Conservation (phyloP, 2,113 vertebrate species). For the Cairina moschata region DNA sequence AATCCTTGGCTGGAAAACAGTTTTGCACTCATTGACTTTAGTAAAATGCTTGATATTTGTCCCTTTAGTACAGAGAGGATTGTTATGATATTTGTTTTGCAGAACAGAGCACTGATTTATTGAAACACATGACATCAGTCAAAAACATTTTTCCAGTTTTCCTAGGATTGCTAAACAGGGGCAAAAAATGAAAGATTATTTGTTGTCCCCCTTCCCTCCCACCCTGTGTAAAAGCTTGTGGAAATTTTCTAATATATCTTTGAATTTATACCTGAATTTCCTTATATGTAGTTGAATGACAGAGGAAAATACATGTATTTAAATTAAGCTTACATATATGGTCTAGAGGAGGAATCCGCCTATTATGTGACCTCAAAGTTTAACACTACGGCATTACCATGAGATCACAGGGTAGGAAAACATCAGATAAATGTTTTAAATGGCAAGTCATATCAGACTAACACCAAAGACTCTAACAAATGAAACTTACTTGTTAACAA, state of each 20-base stretch:
- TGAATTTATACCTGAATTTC: background rate
- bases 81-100: background rate
- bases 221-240: background rate
- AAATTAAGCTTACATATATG: background rate
- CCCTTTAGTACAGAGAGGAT: background rate
- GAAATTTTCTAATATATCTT: background rate
- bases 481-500: constrained; percentile 63
- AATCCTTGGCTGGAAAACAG: background rate
- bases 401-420: background rate
- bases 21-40: background rate
- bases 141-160: background rate
- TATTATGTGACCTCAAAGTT: background rate
- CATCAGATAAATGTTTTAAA: constrained; percentile 40
- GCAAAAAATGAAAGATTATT: background rate
- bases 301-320: background rate
- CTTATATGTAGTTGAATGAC: background rate
- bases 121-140: background rate
- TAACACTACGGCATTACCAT: background rate
- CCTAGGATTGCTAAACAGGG: background rate
- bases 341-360: background rate
- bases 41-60: background rate
- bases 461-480: constrained; percentile 48
- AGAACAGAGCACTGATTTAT: background rate
- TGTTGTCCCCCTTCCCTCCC: background rate
- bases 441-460: constrained; percentile 46